phyloP scores from a whole-genome alignment of 2,113 vertebrate genomes.

The Astur gentilis region DNA sequence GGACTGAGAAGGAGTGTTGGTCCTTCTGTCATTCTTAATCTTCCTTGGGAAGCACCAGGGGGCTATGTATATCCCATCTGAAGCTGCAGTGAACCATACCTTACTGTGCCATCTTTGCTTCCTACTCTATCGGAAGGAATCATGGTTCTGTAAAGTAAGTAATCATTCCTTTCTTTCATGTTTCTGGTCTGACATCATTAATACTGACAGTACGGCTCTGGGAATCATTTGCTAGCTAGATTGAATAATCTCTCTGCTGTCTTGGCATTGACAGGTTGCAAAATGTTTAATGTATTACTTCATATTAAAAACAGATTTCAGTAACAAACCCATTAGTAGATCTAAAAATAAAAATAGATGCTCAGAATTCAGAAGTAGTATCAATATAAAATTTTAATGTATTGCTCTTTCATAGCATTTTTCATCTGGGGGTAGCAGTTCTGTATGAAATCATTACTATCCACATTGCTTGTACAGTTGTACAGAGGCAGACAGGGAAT shows the following conservation, averaged over 20 bases:
- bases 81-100: neutral
- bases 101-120: neutral
- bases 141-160: neutral
- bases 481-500: neutral
- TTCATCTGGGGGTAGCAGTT: neutral
- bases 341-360: constrained; percentile 18
- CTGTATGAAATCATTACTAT: neutral
- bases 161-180: neutral
- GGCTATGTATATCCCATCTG: fast-evolving
- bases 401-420: neutral
- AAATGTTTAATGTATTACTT: constrained; percentile 22
- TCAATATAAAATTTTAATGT: neutral
- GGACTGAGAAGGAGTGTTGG: neutral
- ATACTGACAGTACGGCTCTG: neutral
- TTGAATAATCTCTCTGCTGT: neutral
- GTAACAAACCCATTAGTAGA: neutral
- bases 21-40: neutral
- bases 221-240: constrained; percentile 2
- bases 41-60: neutral
- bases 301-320: neutral
- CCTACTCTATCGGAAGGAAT: neutral
- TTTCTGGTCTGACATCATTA: constrained; percentile 19
- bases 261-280: neutral
- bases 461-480: neutral
- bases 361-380: neutral